phyloP scores from a whole-genome alignment of 2,113 vertebrate genomes.

The Phyllostomus hastatus region DNA sequence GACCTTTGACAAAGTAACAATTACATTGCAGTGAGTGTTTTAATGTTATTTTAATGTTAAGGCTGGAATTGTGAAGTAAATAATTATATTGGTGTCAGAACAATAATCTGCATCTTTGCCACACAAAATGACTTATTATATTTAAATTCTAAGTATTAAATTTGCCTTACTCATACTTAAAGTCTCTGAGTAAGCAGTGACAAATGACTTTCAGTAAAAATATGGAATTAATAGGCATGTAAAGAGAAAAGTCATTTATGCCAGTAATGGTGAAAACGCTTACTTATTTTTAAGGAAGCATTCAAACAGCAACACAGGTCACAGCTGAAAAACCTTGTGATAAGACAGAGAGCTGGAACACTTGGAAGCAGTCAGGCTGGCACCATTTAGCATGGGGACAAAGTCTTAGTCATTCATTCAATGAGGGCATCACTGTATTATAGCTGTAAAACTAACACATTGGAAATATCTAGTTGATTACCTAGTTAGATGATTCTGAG shows the following conservation, averaged over 20 bases:
- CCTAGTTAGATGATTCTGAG: background rate
- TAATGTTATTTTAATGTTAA: background rate
- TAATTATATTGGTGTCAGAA: background rate
- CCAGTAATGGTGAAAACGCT: background rate
- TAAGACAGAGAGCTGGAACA: background rate
- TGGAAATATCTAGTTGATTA: background rate
- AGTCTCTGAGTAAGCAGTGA: background rate
- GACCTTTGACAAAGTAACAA: background rate
- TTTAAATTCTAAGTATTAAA: constrained; percentile 32
- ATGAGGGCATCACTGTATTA: background rate
- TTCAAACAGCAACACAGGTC: background rate
- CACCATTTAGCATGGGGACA: background rate
- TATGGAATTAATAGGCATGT: background rate
- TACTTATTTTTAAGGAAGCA: constrained; percentile 9
- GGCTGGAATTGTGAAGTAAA: background rate
- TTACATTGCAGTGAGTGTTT: background rate
- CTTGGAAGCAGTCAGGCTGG: background rate
- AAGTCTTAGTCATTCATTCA: background rate
- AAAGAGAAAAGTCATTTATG: background rate
- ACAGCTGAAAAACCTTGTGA: background rate
- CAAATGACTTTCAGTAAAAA: constrained; percentile 26
- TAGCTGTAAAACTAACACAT: background rate
- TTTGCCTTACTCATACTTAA: background rate
- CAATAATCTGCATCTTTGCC: background rate
- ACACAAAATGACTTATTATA: background rate